Conservation (phyloP, 2,888 invertebrate genomes). For the Celastrina argiolus region DNA sequence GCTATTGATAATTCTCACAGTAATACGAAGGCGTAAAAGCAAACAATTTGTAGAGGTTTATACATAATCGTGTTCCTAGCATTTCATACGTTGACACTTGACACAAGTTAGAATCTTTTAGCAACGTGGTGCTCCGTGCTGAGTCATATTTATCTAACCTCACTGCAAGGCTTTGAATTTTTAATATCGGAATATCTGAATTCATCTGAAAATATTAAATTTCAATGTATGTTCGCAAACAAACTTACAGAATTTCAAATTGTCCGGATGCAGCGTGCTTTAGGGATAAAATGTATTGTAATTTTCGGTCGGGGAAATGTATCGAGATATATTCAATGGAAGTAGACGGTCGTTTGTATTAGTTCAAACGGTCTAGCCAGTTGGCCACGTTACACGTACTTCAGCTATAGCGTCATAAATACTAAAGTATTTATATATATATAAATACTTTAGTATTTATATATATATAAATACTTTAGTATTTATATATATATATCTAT, state of each 20-base stretch:
- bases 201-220: background rate
- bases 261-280: background rate
- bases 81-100: background rate
- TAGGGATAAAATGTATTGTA: background rate
- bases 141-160: conserved; percentile 10
- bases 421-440: no score
- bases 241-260: background rate
- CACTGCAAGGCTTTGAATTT: background rate
- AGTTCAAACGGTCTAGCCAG: conserved; percentile 3
- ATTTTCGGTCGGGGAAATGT: background rate
- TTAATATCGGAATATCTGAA: background rate
- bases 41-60: background rate
- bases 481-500: no score
- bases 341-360: conserved; percentile 2
- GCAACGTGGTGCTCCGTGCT: background rate
- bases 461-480: no score
- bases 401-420: conserved; percentile 31
- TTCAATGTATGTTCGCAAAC: background rate
- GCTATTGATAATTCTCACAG: background rate
- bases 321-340: background rate
- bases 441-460: no score
- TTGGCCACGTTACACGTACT: conserved; percentile 25
- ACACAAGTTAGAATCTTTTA: background rate
- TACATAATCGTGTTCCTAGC: background rate
- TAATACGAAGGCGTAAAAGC: background rate